Base-by-base conservation (phyloP, 2,797 vertebrate species). In the Girardinus metallicus region DNA sequence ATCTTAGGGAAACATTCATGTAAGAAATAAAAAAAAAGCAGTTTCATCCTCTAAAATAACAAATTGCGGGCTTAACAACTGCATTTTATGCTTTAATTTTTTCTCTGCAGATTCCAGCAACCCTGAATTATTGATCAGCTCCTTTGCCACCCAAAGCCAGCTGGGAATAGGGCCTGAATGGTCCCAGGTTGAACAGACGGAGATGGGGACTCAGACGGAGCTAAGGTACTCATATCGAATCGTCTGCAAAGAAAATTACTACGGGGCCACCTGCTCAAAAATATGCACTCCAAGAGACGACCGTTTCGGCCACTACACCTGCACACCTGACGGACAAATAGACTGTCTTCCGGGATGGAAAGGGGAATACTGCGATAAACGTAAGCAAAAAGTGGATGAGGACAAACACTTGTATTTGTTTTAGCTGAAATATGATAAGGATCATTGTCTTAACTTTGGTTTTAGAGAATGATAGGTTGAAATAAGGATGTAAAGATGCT, bases 241-340 rank as follows among this genome's bases (percentile, higher is more conserved):
- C 94, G 95, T 99, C 94, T 99, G 99, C 96, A 97, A 97, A 86
- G 98, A 98, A 86, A 96, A 99, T 94, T 99, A 99, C 96, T 99
- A 99, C 91, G 98, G 98, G 29, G 97, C 98, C 93, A 98, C 96
- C 95, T 99, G 98, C 94, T 99, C 98, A 76, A 97, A 97, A 91
- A 96, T 96, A 92, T 99, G 99, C 96, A 92, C 96, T 80, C 96
- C 97, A 75, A 97, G 99, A 77, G 96, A 99, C 85, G 98, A 99
- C 93, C 96, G 86, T 89, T 99, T 99, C 85, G 99, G 99, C 88
- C 99, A 99, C 95, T 99, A 97, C 89, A 95, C 96, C 93, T 99
- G 99, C 91, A 97, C 97, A 84, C 86, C 96, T 21, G 97, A 98
- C 68, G 99, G 99, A 90, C 96, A 97, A 89, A 91, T 96, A 92